Base-by-base conservation (phyloP, 1,140 invertebrate species). In the Aphis craccivora region DNA sequence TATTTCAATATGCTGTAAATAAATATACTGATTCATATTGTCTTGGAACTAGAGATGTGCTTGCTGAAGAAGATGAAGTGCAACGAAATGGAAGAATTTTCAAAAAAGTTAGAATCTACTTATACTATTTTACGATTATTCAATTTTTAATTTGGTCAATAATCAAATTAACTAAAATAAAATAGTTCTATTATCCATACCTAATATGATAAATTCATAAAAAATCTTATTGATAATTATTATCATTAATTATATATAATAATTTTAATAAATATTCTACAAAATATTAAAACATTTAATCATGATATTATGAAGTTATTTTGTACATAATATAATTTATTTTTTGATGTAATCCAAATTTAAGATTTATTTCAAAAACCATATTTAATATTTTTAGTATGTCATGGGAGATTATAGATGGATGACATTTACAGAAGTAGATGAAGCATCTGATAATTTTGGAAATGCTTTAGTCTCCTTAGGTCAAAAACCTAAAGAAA, bases 81-180 rank as follows among this genome's bases (percentile, higher is more conserved):
- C 98, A 99, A 95, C 97, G 97, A 1, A 99, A 99, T 95, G 99
- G 99, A 86, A 97, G 98, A 95, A 96, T 99, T 40, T 99, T 99
- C 95, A 99, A 99, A 96, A 99, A 99, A 96, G 97, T 97, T 94
- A 88, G 94, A 37, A 51, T 25, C 3, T 23, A 93, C 23, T 40
- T 81, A 81, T 43, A 43, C 43, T 43, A 25, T 40, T 37, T 25
- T 43, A 40, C 30, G 40, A 37, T 23, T 23, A n/a, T 87, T 0
- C 5, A n/a, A 67, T n/a, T n/a, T 67, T 67, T 3, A 67, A 67
- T 67, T 45, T 45, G 0, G 45, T 45, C 11, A 45, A 45, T 11
- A 45, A 45, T 45, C 8, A 45, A 45, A 11, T 45, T 45, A 45
- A 45, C 11, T 45, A 6, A 45, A 45, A 45, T 45, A 45, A 45